These are phyloP conservation scores for Sylvilagus bachmani DNA, from an alignment of 2,113 vertebrate species.

Conservation along the genomic window DNA sequence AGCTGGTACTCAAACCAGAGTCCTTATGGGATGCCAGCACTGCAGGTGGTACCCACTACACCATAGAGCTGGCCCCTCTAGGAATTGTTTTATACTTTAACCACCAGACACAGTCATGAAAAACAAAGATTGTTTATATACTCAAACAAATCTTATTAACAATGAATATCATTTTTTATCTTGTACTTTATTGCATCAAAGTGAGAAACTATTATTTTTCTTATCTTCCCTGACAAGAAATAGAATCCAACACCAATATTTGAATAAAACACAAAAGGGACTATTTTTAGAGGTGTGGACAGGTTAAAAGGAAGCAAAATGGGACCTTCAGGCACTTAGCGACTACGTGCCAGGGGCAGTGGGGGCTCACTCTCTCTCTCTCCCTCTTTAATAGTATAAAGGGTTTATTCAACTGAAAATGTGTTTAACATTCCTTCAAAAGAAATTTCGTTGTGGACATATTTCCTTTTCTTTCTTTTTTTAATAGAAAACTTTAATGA, in stretches of 20 bases:
- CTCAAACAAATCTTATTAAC: not conserved
- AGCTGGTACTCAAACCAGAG: no score
- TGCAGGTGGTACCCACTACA: no score
- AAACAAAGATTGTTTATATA: conserved; percentile 24
- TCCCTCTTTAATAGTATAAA: no score
- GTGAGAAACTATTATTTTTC: conserved; percentile 37
- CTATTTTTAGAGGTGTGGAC: not conserved
- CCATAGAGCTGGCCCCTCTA: not conserved
- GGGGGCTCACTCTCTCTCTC: not conserved
- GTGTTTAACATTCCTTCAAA: no score
- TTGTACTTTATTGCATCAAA: conserved; percentile 52
- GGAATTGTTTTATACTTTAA: not conserved
- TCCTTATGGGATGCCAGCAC: no score
- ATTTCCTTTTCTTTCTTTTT: no score
- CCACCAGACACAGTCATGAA: not conserved
- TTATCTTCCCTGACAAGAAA: not conserved
- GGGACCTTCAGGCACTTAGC: not conserved
- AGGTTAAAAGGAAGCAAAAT: not conserved
- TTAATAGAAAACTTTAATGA: no score
- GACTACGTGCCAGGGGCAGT: not conserved
- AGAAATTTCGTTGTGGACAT: no score
- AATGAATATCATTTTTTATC: conserved; percentile 12
- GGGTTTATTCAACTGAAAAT: no score
- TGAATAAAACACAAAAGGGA: not conserved
- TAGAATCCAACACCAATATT: not conserved